A percentile compares a stretch with the other conserved stretches of the same genome.
Evolutionary conservation across 2,113 vertebrate species (phyloP).

Genomic region (Percopsis transmontana): DNA sequence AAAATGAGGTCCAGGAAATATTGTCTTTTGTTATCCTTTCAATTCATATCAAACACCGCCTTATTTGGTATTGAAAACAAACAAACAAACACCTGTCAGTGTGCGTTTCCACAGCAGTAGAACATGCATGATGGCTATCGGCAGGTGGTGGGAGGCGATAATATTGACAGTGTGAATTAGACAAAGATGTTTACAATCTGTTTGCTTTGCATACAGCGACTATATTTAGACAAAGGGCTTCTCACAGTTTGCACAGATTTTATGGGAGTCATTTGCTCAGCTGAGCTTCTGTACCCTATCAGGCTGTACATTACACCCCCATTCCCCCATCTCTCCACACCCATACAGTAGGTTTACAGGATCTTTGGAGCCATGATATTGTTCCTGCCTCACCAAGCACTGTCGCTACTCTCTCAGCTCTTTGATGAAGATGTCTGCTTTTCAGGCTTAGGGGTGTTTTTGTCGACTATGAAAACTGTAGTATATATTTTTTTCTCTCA

Average conservation of each 20-base stretch:
- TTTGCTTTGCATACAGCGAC: conserved; percentile 19
- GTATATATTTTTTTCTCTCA: too few relatives aligned
- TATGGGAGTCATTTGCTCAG: conserved; percentile 6
- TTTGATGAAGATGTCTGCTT: conserved; percentile 26
- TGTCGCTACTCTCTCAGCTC: conserved; percentile 3
- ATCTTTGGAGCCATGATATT: conserved; percentile 16
- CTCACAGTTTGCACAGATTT: conserved; percentile 22
- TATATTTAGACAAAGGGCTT: conserved; percentile 19
- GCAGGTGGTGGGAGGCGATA: conserved; percentile 2
- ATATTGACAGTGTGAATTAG: not conserved
- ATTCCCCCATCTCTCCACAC: not conserved
- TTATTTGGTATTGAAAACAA: not conserved
- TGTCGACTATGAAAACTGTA: too few relatives aligned
- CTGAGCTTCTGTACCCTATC: conserved; percentile 23
- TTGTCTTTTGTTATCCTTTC: not conserved
- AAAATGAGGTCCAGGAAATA: too few relatives aligned
- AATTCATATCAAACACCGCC: not conserved
- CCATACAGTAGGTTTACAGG: conserved; percentile 17
- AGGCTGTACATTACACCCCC: conserved; percentile 6
- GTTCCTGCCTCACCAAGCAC: conserved; percentile 9
- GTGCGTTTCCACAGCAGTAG: not conserved
- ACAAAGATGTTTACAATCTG: conserved; percentile 14
- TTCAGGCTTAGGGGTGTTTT: too few relatives aligned
- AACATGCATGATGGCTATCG: not conserved
- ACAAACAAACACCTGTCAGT: not conserved